Evolutionary conservation across 2,888 invertebrate species (phyloP).

Genomic region (Lasioglossum leucozonium): DNA sequence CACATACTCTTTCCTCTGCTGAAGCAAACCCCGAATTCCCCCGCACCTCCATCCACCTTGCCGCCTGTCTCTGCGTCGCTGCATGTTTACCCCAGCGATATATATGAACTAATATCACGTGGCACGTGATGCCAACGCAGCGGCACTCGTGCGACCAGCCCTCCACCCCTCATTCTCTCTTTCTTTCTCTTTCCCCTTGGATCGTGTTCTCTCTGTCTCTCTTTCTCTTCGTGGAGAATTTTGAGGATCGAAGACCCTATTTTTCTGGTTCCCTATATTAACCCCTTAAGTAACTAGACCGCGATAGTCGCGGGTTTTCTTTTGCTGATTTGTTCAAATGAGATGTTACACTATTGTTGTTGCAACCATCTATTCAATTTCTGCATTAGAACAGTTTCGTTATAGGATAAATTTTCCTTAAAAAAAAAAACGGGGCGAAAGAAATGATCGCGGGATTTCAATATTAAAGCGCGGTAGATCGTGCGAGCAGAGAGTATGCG

Average conservation of each 20-base stretch:
- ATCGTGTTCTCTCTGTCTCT: neutral
- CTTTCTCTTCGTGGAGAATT: conserved; percentile 33
- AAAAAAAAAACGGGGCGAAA: conserved; percentile 25
- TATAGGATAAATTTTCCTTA: neutral
- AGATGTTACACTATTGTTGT: neutral
- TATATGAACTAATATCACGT: conserved; percentile 82
- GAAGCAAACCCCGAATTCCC: conserved; percentile 4
- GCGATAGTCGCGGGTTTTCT: neutral
- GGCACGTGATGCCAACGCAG: conserved; percentile 76
- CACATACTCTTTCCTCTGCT: conserved; percentile 41
- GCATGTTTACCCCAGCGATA: conserved; percentile 77
- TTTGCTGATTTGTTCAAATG: neutral
- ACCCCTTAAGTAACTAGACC: neutral
- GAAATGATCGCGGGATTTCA: neutral
- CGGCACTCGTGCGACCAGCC: conserved; percentile 49
- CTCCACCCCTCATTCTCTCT: neutral
- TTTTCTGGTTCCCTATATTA: conserved; percentile 8
- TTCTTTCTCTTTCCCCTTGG: neutral
- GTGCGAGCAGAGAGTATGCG: neutral
- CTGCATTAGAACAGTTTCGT: neutral
- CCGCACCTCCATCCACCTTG: conserved; percentile 6
- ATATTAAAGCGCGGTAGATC: neutral
- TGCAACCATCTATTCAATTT: neutral
- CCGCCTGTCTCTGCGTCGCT: conserved; percentile 57
- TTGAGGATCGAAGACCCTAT: conserved; percentile 36